These are phyloP conservation scores for Hippocampus kuda DNA, from an alignment of 2,797 vertebrate genomes.

Conservation along the genomic window DNA sequence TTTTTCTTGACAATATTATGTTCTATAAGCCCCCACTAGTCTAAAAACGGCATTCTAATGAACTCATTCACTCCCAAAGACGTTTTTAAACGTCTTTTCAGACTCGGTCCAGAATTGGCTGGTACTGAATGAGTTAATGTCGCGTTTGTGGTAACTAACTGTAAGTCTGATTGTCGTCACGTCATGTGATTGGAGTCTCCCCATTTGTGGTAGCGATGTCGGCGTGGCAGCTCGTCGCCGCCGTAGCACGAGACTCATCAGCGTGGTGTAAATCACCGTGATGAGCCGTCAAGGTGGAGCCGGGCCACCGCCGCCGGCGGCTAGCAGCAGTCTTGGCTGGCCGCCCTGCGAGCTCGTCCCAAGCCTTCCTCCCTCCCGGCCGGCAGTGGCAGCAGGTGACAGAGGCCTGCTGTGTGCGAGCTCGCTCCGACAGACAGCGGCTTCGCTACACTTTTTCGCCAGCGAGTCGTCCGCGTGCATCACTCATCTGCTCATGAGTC, in stretches of 20 bases:
- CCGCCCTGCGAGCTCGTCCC: constrained; percentile 39
- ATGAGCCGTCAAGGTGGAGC: neutral
- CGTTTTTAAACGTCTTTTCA: too few species aligned
- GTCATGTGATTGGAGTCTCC: neutral
- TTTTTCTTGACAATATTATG: too few species aligned
- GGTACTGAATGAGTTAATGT: too few species aligned
- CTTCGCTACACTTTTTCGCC: constrained; percentile 50
- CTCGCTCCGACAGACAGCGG: constrained; percentile 39
- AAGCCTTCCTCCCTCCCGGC: constrained; percentile 11
- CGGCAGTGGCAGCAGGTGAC: constrained; percentile 61
- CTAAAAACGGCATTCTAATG: too few species aligned
- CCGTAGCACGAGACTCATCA: constrained; percentile 17
- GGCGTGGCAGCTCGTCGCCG: constrained; percentile 6
- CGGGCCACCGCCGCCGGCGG: constrained; percentile 17
- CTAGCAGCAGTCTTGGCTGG: constrained; percentile 30
- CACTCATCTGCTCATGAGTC: constrained; percentile 71
- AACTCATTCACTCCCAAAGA: too few species aligned
- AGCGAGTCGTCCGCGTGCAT: constrained; percentile 55
- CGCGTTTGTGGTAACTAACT: too few species aligned
- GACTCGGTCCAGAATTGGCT: too few species aligned
- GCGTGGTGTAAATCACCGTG: constrained; percentile 8
- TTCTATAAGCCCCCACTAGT: too few species aligned
- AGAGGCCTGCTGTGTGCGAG: constrained; percentile 63
- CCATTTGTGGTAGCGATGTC: constrained; percentile 4
- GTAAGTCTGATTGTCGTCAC: neutral